These are phyloP conservation scores for Steinernema carpocapsae DNA, from an alignment of 2,888 invertebrate genomes.

Conservation along the genomic window DNA sequence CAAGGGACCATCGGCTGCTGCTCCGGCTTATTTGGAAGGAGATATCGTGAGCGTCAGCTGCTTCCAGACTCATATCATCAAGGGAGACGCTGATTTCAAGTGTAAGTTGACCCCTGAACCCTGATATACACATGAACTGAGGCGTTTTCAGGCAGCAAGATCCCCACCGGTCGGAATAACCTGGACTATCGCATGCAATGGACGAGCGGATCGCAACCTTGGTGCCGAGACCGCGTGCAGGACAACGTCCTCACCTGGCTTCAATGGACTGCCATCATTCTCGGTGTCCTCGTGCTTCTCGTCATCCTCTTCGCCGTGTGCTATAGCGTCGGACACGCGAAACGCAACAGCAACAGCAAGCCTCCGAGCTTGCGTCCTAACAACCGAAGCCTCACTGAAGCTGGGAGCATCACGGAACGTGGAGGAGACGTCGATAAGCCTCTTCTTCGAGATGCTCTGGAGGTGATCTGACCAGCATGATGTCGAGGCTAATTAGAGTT, in stretches of 20 bases:
- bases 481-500: background rate
- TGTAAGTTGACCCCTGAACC: constrained; percentile 42
- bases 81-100: constrained; percentile 66
- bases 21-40: constrained; percentile 65
- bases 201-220: constrained; percentile 48
- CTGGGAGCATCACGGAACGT: background rate
- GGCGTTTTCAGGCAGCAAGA: constrained; percentile 35
- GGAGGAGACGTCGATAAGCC: background rate
- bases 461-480: background rate
- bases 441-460: background rate
- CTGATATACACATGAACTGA: too few species aligned
- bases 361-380: background rate
- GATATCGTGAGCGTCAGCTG: constrained; percentile 67
- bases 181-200: constrained; percentile 43
- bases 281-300: constrained; percentile 39
- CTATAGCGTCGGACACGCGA: constrained; percentile 22
- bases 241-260: constrained; percentile 45
- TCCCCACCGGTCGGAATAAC: constrained; percentile 35
- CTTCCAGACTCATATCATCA: constrained; percentile 67
- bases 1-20: constrained; percentile 60
- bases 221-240: constrained; percentile 45
- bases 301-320: constrained; percentile 41
- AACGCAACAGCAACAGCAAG: background rate
- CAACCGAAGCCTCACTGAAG: background rate
- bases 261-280: constrained; percentile 39